Evolutionary conservation across 1,140 invertebrate genomes (phyloP).

Genomic region (Drosophila tristis): DNA sequence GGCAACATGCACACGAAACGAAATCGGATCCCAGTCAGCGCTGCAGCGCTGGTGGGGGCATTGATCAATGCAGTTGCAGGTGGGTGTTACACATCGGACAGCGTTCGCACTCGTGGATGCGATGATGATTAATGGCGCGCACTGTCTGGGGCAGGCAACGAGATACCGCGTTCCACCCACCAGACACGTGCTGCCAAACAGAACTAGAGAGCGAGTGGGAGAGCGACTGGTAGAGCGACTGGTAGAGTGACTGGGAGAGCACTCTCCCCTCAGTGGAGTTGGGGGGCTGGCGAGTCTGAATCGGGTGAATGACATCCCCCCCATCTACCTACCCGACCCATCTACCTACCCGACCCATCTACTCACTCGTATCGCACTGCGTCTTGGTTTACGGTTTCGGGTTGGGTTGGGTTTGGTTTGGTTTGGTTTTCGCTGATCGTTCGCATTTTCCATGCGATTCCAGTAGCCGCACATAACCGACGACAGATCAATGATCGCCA

Average conservation of each 20-base stretch:
- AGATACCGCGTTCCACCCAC: slow-evolving; percentile 16
- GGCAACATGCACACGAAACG: slow-evolving; percentile 18
- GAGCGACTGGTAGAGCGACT: neutral
- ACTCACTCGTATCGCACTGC: slow-evolving; percentile 15
- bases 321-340: too few relatives aligned
- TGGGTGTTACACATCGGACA: slow-evolving; percentile 14
- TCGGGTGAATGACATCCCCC: slow-evolving; percentile 29
- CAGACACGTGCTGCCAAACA: slow-evolving; percentile 31
- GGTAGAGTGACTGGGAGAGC: neutral
- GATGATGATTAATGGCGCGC: slow-evolving; percentile 24
- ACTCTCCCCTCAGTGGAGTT: slow-evolving; percentile 14
- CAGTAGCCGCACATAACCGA: too few relatives aligned
- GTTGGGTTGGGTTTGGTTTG: slow-evolving; percentile 23
- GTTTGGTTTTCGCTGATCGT: slow-evolving; percentile 53
- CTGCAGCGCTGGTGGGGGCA: neutral
- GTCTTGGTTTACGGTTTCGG: slow-evolving; percentile 37
- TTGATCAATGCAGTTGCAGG: slow-evolving; percentile 33
- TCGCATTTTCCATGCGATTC: slow-evolving; percentile 35
- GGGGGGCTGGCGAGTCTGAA: slow-evolving; percentile 6
- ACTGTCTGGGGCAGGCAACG: neutral
- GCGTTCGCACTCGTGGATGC: slow-evolving; percentile 7
- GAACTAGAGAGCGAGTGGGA: neutral
- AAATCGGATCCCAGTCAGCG: slow-evolving; percentile 17
- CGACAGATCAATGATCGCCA: slow-evolving; percentile 53
- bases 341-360: too few relatives aligned